Base-by-base conservation (phyloP, 1,140 invertebrate species). In the Fopius arisanus region DNA sequence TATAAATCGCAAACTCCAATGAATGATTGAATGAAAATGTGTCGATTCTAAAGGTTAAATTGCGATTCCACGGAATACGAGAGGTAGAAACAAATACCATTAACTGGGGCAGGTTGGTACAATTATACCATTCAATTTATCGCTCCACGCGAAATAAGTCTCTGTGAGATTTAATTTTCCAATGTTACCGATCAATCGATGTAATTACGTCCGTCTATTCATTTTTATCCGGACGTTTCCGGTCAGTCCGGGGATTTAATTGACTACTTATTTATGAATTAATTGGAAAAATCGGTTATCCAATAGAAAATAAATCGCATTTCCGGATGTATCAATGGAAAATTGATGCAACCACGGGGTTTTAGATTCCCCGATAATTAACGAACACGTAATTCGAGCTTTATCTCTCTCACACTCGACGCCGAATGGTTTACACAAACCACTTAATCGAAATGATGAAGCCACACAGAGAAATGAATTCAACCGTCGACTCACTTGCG, bases 401-500 rank as follows among this genome's bases (percentile, higher is more conserved):
- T 3, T 19, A 48, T 48, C 43, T 48, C 43, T 48, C 43, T 16
- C 54, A 26, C 19, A 59, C 23, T 59, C 19, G 10, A 23, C 23
- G 14, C 54, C 14, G 6, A 28, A 59, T 59, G 23, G 23, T 59
- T 59, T 59, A 59, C 54, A 14, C 54, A 28, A 59, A 28, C 54
- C 54, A 59, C 23, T 23, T 59, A 59, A 59, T 59, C 54, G 54
- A 59, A 21, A 26, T 59, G 23, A 59, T 59, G 23, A 59, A 59
- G 21, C 54, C 54, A 28, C 54, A 28, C 19, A 19, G 23, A 59
- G 54, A 28, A 59, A 59, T 59, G 54, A 59, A 26, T 59, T 26
- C 23, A 3, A 59, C 19, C 54, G 5, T 28, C 23, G 16, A 48
- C 23, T 26, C 54, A 59, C 19, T 59, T 59, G 12, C 54, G 54